A percentile compares a stretch with the other conserved stretches of the same genome.
Conservation (phyloP, 2,113 vertebrate species). For the Syrmaticus mikado region DNA sequence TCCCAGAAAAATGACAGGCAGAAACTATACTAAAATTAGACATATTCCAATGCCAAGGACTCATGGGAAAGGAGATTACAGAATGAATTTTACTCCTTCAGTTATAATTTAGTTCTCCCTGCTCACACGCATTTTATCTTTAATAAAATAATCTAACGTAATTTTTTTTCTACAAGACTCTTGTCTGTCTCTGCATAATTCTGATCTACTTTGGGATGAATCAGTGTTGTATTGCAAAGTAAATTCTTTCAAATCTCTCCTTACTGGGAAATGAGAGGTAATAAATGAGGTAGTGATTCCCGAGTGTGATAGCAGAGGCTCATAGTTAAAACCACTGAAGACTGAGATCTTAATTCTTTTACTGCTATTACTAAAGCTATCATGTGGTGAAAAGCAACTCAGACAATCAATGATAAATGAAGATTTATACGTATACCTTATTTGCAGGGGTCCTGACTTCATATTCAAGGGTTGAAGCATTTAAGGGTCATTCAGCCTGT, state of each 20-base stretch:
- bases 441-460: background rate
- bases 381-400: background rate
- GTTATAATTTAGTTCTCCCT: background rate
- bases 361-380: background rate
- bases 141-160: background rate
- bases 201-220: background rate
- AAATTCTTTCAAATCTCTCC: background rate
- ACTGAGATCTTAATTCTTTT: background rate
- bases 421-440: background rate
- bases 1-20: conserved; percentile 25
- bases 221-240: background rate
- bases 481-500: background rate
- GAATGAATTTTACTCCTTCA: conserved; percentile 2
- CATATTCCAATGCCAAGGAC: background rate
- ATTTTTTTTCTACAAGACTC: background rate
- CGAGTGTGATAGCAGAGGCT: background rate
- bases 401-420: background rate
- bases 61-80: conserved; percentile 10
- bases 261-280: background rate
- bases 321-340: background rate
- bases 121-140: background rate
- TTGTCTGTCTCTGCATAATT: background rate
- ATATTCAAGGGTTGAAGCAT: background rate
- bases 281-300: background rate
- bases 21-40: background rate